A percentile compares a stretch with the other conserved stretches of the same genome.
These are phyloP conservation scores for Morpho deidamia DNA, from an alignment of 2,888 invertebrate species.

Conservation along the genomic window DNA sequence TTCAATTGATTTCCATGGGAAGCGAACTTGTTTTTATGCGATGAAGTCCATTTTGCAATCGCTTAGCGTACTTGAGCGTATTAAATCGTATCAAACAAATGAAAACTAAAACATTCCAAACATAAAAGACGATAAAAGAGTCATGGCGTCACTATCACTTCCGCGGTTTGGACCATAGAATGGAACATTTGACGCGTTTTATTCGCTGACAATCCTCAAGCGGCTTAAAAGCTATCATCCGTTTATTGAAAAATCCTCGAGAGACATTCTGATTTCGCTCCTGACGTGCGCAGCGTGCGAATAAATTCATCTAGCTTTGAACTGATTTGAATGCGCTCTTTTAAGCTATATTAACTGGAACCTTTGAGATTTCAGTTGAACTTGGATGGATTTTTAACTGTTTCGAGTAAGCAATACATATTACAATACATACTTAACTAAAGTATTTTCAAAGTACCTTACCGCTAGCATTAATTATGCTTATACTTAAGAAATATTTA, in stretches of 20 bases:
- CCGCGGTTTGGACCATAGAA: background rate
- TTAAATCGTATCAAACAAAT: no score
- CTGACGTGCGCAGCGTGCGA: constrained; percentile 34
- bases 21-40: no score
- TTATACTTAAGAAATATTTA: no score
- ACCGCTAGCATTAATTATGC: no score
- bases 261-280: constrained; percentile 23
- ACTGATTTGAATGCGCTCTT: constrained; percentile 15
- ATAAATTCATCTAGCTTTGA: constrained; percentile 38
- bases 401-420: background rate
- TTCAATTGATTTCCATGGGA: no score
- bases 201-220: background rate
- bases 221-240: background rate
- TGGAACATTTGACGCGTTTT: background rate
- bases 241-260: constrained; percentile 6
- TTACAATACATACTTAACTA: no score
- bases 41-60: no score
- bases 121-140: no score
- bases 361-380: constrained; percentile 12
- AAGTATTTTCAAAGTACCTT: no score
- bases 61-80: no score
- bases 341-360: constrained; percentile 12
- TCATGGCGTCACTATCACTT: no score
- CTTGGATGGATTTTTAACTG: background rate
- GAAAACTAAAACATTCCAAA: no score